Evolutionary conservation across 2,113 vertebrate species (phyloP).

Genomic region (Charina bottae): DNA sequence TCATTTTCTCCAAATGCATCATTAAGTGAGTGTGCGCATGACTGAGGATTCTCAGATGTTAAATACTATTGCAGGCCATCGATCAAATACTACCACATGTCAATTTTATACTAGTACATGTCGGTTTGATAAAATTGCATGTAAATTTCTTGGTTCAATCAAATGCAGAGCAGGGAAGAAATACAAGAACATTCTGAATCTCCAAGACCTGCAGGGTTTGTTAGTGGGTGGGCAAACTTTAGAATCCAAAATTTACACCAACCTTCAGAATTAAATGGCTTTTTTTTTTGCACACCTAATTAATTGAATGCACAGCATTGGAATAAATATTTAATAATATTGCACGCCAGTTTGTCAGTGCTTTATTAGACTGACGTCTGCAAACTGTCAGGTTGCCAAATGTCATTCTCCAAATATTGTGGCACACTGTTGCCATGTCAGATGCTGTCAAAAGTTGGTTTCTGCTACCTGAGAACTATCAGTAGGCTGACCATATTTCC

Average conservation of each 20-base stretch:
- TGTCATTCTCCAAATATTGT: neutral
- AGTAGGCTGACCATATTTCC: no score
- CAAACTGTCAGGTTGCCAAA: neutral
- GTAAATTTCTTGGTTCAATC: neutral
- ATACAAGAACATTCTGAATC: no score
- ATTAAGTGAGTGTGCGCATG: neutral
- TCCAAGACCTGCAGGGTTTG: neutral
- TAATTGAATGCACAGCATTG: no score
- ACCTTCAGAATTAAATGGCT: neutral
- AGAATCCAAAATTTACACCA: no score
- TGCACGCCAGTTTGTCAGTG: neutral
- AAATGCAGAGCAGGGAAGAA: neutral
- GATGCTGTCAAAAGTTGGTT: neutral
- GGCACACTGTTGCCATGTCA: neutral
- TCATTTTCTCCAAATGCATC: neutral
- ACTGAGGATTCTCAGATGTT: neutral
- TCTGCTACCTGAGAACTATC: neutral
- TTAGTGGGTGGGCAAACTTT: neutral
- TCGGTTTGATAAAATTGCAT: neutral
- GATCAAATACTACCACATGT: neutral
- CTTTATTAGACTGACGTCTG: neutral
- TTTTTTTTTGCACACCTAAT: neutral
- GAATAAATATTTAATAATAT: neutral
- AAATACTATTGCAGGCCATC: neutral
- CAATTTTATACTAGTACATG: neutral